Evolutionary conservation across 2,888 invertebrate species (phyloP), one percentile per base, ranked within the genome.

Genomic region (Sialis lutaria): DNA sequence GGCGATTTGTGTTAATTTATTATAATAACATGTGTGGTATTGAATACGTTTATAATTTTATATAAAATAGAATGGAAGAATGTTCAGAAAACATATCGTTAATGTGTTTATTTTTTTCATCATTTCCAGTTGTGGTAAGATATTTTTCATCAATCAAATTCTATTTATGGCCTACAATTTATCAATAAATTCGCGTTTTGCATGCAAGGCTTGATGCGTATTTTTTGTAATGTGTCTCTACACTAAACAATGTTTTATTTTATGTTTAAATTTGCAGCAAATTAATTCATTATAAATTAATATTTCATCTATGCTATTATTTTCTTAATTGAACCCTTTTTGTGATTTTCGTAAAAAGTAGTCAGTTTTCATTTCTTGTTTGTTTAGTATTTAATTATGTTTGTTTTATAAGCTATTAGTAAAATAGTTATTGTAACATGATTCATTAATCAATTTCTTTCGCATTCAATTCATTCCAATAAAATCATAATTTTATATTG

Each of bases 31-130:
- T 37, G 37, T 37, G 37, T 12, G 7, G 12, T 6, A 37, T 10
- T 37, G n/a, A n/a, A 37, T 6, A 10, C 10, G 12, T 37, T 37
- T 37, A 10, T 12, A 5, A 37, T 10, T 10, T 10, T 37, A 37
- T 37, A 37, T 37, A 44, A n/a, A 35, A 34, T 39, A 45, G n/a
- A 40, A 45, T 45, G 45, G 45, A 30, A 45, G 45, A 40, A 45
- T 45, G 45, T 45, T 39, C 33, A 45, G 22, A 33, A 45, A 30
- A 45, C 45, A 45, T 45, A 45, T 45, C 45, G 40, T 45, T 34
- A 30, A 40, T 40, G 45, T 45, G 30, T 45, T 37, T 40, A 22
- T 45, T 12, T 12, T 45, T 40, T 40, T 45, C 31, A 39, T 45
- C 31, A 22, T 45, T 30, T 39, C 40, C 40, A n/a, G n/a, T 34